These are phyloP conservation scores for Gila orcuttii DNA, from an alignment of 2,113 vertebrate species.

Conservation along the genomic window DNA sequence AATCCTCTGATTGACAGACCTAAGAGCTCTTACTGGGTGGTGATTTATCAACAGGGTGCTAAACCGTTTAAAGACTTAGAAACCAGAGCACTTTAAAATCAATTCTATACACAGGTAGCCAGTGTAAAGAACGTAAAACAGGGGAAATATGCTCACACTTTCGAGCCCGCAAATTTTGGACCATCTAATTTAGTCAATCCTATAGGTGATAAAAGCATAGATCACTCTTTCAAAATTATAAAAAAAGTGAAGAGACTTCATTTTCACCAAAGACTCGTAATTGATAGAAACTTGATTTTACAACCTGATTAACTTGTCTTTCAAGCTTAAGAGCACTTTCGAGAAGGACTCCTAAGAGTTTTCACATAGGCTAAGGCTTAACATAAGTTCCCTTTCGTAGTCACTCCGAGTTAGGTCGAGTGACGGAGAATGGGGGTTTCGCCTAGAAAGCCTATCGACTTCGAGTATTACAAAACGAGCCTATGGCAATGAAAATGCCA, in stretches of 20 bases:
- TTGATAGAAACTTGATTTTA: not conserved
- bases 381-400: too few relatives aligned
- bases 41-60: not conserved
- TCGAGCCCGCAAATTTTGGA: not conserved
- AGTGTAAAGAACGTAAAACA: not conserved
- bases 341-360: too few relatives aligned
- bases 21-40: not conserved
- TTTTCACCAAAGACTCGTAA: too few relatives aligned
- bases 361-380: too few relatives aligned
- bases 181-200: not conserved
- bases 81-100: not conserved
- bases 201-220: too few relatives aligned
- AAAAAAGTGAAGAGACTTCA: too few relatives aligned
- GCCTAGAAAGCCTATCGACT: too few relatives aligned
- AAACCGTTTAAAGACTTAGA: not conserved
- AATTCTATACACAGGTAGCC: not conserved
- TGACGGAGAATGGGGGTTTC: too few relatives aligned
- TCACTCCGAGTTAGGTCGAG: too few relatives aligned
- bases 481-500: too few relatives aligned
- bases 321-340: not conserved
- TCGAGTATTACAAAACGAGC: too few relatives aligned
- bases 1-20: not conserved
- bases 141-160: not conserved
- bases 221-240: too few relatives aligned
- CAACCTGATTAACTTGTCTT: not conserved